Evolutionary conservation across 1,140 invertebrate genomes (phyloP).

Genomic region (Hyles vespertilio): DNA sequence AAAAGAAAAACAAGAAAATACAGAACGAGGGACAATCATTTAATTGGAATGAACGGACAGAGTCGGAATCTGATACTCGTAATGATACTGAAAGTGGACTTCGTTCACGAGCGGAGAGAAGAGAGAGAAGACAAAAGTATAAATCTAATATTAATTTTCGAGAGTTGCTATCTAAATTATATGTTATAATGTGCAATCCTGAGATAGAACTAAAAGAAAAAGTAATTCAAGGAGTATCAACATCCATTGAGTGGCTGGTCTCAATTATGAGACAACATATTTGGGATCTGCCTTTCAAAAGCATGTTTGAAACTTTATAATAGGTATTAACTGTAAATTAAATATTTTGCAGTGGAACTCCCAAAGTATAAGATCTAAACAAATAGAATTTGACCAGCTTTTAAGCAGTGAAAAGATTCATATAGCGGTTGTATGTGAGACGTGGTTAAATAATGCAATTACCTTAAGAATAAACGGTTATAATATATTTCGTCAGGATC

Average conservation of each 20-base stretch:
- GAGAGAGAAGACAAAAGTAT: background rate
- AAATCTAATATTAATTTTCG: background rate
- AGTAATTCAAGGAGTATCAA: conserved; percentile 10
- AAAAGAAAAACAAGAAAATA: background rate
- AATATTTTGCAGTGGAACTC: conserved; percentile 30
- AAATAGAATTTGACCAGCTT: conserved; percentile 18
- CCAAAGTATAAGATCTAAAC: conserved; percentile 23
- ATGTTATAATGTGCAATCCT: conserved; percentile 6
- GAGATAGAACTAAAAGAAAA: conserved; percentile 12
- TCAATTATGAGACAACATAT: conserved; percentile 20
- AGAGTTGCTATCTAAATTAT: background rate
- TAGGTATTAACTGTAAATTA: background rate
- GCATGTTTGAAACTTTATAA: background rate
- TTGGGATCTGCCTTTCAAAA: conserved; percentile 19
- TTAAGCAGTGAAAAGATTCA: conserved; percentile 20
- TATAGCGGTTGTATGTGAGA: conserved; percentile 22
- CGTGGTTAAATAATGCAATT: conserved; percentile 19
- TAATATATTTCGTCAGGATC: conserved; percentile 27
- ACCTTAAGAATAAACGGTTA: conserved; percentile 16
- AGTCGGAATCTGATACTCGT: too few relatives aligned
- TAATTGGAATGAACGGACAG: too few relatives aligned
- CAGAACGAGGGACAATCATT: too few relatives aligned
- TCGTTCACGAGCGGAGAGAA: too few relatives aligned
- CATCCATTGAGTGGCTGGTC: conserved; percentile 18
- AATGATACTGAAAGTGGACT: too few relatives aligned